phyloP scores from a whole-genome alignment of 1,140 invertebrate genomes.

The Goniozus legneri region DNA sequence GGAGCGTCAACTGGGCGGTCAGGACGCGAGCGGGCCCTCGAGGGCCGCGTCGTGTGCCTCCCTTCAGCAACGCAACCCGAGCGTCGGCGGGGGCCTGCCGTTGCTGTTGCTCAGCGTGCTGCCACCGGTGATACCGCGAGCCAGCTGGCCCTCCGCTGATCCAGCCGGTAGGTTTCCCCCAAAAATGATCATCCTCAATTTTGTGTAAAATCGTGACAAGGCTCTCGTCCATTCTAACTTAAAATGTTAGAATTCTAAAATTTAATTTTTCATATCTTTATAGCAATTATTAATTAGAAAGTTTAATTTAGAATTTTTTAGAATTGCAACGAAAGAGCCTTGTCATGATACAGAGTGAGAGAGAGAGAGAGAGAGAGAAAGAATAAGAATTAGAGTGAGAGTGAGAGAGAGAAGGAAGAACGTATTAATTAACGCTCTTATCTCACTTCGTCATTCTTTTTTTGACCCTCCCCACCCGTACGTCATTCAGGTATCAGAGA shows the following conservation, averaged over 20 bases:
- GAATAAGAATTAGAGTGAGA: no score
- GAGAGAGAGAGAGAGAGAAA: no score
- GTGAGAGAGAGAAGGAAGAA: constrained; percentile 24
- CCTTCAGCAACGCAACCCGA: constrained; percentile 61
- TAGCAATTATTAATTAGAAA: no score
- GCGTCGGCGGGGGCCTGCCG: constrained; percentile 66
- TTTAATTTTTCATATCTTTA: no score
- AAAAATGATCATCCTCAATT: neutral
- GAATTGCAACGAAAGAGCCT: no score
- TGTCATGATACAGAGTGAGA: no score
- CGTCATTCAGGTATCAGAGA: constrained; percentile 45
- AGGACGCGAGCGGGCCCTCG: constrained; percentile 51
- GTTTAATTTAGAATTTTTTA: no score
- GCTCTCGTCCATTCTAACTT: neutral
- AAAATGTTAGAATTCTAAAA: no score
- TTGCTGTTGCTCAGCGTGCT: constrained; percentile 68
- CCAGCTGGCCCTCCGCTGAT: constrained; percentile 71
- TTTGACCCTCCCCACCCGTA: no score
- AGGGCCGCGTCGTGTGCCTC: constrained; percentile 57
- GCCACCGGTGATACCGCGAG: constrained; percentile 69
- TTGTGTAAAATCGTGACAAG: no score
- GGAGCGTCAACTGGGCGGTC: constrained; percentile 64
- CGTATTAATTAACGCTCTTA: constrained; percentile 44
- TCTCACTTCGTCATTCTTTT: constrained; percentile 40
- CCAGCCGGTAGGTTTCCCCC: constrained; percentile 44